phyloP scores from a whole-genome alignment of 1,140 invertebrate species.

The Lutraria rhynchaena region DNA sequence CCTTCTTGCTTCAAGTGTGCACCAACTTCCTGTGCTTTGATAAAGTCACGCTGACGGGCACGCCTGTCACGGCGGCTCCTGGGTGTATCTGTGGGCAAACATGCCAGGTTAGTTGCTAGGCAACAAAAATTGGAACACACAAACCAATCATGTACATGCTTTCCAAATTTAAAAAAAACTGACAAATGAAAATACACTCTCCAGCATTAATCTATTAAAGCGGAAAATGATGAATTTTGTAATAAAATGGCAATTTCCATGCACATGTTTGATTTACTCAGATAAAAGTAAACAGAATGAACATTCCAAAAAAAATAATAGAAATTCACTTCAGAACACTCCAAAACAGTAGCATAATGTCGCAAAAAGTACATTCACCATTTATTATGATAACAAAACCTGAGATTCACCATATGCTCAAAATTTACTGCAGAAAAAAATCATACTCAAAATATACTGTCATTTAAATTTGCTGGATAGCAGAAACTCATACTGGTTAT shows the following conservation, averaged over 20 bases:
- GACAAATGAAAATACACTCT: no score
- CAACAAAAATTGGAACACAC: slow-evolving; percentile 42
- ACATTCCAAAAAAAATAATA: not conserved
- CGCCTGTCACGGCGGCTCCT: slow-evolving; percentile 84
- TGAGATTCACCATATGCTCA: no score
- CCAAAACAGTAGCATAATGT: not conserved
- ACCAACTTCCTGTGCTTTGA: slow-evolving; percentile 87
- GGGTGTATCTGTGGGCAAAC: slow-evolving; percentile 66
- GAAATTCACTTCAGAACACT: not conserved
- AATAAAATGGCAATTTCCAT: no score
- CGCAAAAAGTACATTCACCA: not conserved
- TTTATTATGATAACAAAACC: not conserved
- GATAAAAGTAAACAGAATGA: not conserved
- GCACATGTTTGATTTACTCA: no score
- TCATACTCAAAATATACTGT: no score
- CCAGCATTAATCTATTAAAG: no score
- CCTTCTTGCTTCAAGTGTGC: slow-evolving; percentile 54
- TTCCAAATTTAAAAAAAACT: no score
- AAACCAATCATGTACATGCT: slow-evolving; percentile 34
- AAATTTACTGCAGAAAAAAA: no score
- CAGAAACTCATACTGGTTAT: no score
- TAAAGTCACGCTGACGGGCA: slow-evolving; percentile 90
- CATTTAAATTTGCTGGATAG: no score
- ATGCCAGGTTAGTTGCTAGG: slow-evolving; percentile 63
- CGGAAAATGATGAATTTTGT: no score